Percentiles rank a stretch among this genome's conserved stretches.
Conservation (phyloP, 2,113 vertebrate genomes). For the Trochalopteron elliotii region DNA sequence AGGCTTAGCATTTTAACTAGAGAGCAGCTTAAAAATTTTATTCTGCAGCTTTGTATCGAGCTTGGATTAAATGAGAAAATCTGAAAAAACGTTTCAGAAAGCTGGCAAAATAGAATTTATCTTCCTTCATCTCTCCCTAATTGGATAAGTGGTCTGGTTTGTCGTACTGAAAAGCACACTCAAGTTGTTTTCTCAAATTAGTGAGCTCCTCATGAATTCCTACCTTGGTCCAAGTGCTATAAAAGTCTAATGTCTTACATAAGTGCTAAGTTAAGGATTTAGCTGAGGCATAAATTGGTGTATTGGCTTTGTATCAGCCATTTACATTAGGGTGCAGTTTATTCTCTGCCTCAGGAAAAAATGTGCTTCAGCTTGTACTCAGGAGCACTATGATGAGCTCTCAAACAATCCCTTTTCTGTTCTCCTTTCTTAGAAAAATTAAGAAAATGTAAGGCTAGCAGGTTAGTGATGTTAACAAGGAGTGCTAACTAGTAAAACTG, state of each 20-base stretch:
- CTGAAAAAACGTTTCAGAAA: constrained; percentile 29
- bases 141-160: constrained; percentile 18
- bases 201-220: constrained; percentile 19
- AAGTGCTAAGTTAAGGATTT: constrained; percentile 54
- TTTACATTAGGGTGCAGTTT: constrained; percentile 47
- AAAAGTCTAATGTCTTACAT: constrained; percentile 50
- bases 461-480: neutral
- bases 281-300: constrained; percentile 20
- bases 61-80: neutral
- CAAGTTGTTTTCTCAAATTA: constrained; percentile 48
- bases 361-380: neutral
- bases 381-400: neutral
- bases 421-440: neutral
- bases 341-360: constrained; percentile 29
- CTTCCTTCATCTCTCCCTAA: neutral
- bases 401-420: neutral
- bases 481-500: neutral
- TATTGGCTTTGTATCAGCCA: constrained; percentile 48
- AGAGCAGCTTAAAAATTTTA: neutral
- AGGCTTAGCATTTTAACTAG: neutral
- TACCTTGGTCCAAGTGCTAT: constrained; percentile 29
- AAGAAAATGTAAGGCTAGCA: neutral
- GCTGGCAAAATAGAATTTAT: neutral
- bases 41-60: neutral
- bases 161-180: neutral